These are phyloP conservation scores for Drosophila grimshawi DNA, from an alignment of 1,140 invertebrate species.

Conservation along the genomic window DNA sequence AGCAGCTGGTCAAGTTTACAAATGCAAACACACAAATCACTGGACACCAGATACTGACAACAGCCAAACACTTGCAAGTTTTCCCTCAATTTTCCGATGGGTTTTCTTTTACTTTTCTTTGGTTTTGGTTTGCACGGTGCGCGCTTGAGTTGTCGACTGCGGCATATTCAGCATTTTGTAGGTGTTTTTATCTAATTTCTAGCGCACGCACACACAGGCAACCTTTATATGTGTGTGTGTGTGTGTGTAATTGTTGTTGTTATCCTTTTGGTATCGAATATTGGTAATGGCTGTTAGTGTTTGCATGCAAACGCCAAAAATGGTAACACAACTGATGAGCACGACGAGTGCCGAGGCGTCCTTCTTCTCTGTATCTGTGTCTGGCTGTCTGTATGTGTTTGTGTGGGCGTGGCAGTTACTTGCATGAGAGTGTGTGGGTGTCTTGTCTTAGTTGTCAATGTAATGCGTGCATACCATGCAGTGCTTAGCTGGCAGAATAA, in stretches of 20 bases:
- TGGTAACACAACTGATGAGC: conserved; percentile 49
- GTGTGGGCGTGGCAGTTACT: conserved; percentile 21
- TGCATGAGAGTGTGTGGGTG: conserved; percentile 11
- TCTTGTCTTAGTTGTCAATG: conserved; percentile 4
- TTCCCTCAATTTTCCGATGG: conserved; percentile 31
- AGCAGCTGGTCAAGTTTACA: conserved; percentile 31
- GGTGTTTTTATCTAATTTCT: conserved; percentile 84
- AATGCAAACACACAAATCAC: conserved; percentile 9
- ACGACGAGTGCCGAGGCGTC: conserved; percentile 22
- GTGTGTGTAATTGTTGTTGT: conserved; percentile 54
- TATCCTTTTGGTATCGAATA: conserved; percentile 75
- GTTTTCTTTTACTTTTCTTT: conserved; percentile 24
- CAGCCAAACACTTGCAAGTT: conserved; percentile 31
- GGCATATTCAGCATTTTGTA: conserved; percentile 78
- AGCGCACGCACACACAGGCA: conserved; percentile 59
- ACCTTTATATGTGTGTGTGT: conserved; percentile 25
- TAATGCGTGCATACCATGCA: conserved; percentile 37
- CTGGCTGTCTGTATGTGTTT: not conserved
- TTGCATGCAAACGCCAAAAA: conserved; percentile 77
- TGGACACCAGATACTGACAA: not conserved
- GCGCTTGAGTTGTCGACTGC: conserved; percentile 78
- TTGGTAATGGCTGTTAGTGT: conserved; percentile 73
- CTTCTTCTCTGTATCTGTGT: not conserved
- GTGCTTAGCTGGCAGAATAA: conserved; percentile 2
- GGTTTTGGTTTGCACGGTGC: conserved; percentile 61